Evolutionary conservation across 2,888 invertebrate species (phyloP), one percentile per base, ranked within the genome.

Genomic region (Diaperis boleti): DNA sequence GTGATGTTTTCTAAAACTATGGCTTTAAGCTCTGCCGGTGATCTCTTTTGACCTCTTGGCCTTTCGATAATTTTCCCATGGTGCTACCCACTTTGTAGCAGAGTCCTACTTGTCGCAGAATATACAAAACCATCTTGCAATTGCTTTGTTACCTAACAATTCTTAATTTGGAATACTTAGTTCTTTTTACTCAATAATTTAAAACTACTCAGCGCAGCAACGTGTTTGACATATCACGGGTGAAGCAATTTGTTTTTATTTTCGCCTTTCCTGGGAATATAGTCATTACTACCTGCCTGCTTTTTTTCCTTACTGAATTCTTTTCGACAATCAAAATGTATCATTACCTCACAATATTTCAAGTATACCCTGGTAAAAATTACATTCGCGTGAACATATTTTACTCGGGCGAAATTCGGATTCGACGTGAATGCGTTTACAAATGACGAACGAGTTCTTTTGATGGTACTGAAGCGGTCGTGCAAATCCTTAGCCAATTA

Each of bases 361-460:
- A 26, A 5, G 26, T n/a, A n/a, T 26, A 26, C 26, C n/a, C n/a
- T 26, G 8, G 26, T 5, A 26, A 26, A 26, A 26, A 26, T 26
- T 26, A 26, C 26, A 3, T 26, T 26, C n/a, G 26, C 26, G 26
- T 26, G 26, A 26, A 26, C 26, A 26, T 26, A 26, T 26, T 8
- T 26, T 26, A 26, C 26, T 26, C n/a, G 26, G 3, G 6, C 26
- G 26, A 26, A 26, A 26, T 26, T 56, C 56, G 56, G 26, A 49
- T 62, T n/a, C 64, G 64, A 68, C 68, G 49, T 62, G 55, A 64
- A 67, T 64, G 50, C 49, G 44, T 49, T 54, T 56, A 59, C 50
- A 59, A 64, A 59, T 64, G 50, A 50, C 42, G 35, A 67, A 65
- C 59, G 63, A 63, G 67, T 57, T 60, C 60, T 62, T 60, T 62